phyloP scores from a whole-genome alignment of 2,113 vertebrate genomes.

The Ophthalmotilapia sp. region DNA sequence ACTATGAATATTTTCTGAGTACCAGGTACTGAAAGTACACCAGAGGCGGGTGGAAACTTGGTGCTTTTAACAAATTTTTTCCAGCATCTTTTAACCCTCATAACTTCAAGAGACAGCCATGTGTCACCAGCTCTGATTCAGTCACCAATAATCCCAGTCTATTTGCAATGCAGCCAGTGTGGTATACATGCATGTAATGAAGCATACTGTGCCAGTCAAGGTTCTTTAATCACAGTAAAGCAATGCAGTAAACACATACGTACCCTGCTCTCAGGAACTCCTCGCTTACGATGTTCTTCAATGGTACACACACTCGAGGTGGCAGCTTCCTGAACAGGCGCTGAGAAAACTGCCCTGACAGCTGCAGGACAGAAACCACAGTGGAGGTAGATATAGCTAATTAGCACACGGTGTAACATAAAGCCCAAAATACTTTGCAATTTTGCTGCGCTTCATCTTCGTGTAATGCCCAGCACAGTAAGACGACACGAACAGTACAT shows the following conservation, averaged over 20 bases:
- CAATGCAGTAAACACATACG: neutral
- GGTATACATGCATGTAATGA: neutral
- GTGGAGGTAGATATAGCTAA: neutral
- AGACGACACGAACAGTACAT: neutral
- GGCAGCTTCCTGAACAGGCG: constrained; percentile 87
- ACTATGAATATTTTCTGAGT: neutral
- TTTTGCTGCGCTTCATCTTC: neutral
- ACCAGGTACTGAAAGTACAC: neutral
- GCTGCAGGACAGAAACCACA: constrained; percentile 56
- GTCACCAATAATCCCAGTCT: neutral
- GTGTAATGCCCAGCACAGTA: neutral
- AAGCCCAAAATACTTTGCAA: neutral
- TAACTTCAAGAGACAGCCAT: neutral
- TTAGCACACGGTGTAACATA: neutral
- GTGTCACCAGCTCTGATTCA: neutral
- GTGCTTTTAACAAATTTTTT: neutral
- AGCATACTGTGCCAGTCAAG: neutral
- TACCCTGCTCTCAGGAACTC: constrained; percentile 87
- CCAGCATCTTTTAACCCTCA: neutral
- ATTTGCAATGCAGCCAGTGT: neutral
- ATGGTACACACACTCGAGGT: constrained; percentile 82
- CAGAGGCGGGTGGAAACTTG: neutral
- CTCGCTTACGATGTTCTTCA: constrained; percentile 88
- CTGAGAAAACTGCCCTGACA: constrained; percentile 85
- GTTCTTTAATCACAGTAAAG: neutral